Evolutionary conservation across 53 echinoderm and acorn worm species (phyloP), one percentile per base, ranked within the genome.

Genomic region (Astropecten irregularis): DNA sequence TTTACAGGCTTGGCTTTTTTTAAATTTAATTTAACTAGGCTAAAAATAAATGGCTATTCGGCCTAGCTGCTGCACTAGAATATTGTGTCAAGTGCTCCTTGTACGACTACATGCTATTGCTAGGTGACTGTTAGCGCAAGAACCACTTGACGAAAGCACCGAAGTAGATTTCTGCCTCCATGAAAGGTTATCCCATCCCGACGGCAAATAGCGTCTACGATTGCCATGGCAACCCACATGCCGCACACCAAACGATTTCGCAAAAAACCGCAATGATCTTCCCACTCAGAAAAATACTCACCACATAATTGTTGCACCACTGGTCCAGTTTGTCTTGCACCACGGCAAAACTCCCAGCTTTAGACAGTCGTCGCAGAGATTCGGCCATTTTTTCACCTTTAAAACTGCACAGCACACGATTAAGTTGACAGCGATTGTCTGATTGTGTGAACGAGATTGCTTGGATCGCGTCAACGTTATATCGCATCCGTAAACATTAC

Each of bases 281-380:
- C n/a, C n/a, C n/a, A n/a, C n/a, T n/a, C n/a, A n/a, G n/a, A 0
- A 3, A n/a, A 20, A 27, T 54, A 66, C 89, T 83, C 83, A 95
- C 96, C 89, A 88, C 71, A 61, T 93, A 96, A 83, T 89, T 94
- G 64, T 59, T 42, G 55, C 61, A 89, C 93, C 96, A 96, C 81
- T 74, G 83, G 20, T 93, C 96, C 33, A 96, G 40, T 69, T 94
- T 96, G 19, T 96, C 96, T 57, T 95, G 96, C 35, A 95, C 48
- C 14, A 93, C 67, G 8, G 71, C 37, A 60, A 91, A 95, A 2
- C 91, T 71, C 9, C 87, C 90, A 23, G 91, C 77, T 25, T 93
- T 93, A 15, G 82, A 81, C 38, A 95, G 49, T 64, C 89, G 85
- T 81, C 93, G 71, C 19, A 95, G 82, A 18, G 96, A 92, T 55